phyloP scores from a whole-genome alignment of 1,140 invertebrate species.

The Zaprionus nigranus region DNA sequence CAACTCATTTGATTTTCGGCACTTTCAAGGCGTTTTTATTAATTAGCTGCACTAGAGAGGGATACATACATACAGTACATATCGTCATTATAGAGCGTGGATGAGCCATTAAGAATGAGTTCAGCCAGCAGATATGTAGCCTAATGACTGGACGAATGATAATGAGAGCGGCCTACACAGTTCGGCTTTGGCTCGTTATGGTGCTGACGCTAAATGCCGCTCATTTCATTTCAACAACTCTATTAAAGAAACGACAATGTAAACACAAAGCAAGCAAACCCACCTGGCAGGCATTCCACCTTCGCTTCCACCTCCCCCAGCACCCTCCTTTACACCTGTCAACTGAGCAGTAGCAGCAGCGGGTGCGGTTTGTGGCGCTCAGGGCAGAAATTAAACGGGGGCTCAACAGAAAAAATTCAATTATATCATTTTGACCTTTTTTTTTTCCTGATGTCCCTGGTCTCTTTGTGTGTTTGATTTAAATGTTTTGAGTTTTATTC shows the following conservation, averaged over 20 bases:
- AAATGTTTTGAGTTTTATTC: constrained; percentile 30
- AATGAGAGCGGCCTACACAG: constrained; percentile 43
- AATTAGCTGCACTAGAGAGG: constrained; percentile 49
- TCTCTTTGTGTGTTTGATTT: constrained; percentile 42
- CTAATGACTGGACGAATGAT: constrained; percentile 53
- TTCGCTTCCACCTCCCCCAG: not conserved
- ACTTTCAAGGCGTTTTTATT: constrained; percentile 61
- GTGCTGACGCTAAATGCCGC: constrained; percentile 30
- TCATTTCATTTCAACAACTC: constrained; percentile 54
- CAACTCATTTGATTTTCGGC: constrained; percentile 52
- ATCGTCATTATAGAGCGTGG: constrained; percentile 1
- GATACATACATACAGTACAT: not conserved
- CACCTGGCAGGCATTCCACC: constrained; percentile 22
- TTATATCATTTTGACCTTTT: constrained; percentile 58
- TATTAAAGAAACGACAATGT: constrained; percentile 59
- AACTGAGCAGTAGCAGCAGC: constrained; percentile 15
- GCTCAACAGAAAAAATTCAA: constrained; percentile 77
- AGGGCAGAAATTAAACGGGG: constrained; percentile 58
- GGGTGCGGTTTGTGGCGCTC: constrained; percentile 29
- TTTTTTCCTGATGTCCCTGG: constrained; percentile 15
- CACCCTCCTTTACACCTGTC: constrained; percentile 2
- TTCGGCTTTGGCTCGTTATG: constrained; percentile 32
- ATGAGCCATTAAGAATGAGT: constrained; percentile 28
- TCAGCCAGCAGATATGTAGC: constrained; percentile 3
- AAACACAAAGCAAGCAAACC: constrained; percentile 22